Percentiles rank a stretch among this genome's conserved stretches.
These are phyloP conservation scores for Spinus olivaceus DNA, from an alignment of 2,797 vertebrate genomes.

Conservation along the genomic window DNA sequence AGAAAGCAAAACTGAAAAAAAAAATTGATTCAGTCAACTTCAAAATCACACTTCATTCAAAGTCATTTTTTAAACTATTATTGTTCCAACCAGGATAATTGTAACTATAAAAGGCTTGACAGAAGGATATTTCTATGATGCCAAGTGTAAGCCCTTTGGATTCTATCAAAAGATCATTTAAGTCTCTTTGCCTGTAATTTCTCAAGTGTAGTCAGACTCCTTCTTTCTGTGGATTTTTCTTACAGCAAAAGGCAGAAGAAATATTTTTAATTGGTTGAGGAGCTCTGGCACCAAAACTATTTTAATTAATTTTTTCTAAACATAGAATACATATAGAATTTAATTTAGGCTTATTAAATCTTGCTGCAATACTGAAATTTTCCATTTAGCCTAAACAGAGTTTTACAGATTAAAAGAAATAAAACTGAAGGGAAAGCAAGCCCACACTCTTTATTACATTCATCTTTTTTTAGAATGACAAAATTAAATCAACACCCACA, in stretches of 20 bases:
- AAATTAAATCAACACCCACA: constrained; percentile 53
- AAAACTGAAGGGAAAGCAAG: constrained; percentile 33
- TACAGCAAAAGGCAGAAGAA: background rate
- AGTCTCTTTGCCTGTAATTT: background rate
- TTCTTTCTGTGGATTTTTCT: constrained; percentile 3
- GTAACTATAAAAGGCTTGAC: background rate
- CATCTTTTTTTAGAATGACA: constrained; percentile 30
- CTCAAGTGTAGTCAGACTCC: background rate
- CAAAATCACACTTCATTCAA: constrained; percentile 30
- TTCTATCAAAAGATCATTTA: background rate
- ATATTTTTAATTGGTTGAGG: constrained; percentile 12
- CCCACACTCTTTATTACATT: constrained; percentile 30
- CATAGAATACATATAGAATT: constrained; percentile 3
- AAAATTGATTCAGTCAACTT: background rate
- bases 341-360: constrained; percentile 41
- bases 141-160: constrained; percentile 13
- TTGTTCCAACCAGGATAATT: background rate
- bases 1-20: constrained; percentile 29
- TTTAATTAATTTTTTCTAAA: constrained; percentile 56
- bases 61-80: background rate
- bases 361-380: constrained; percentile 44
- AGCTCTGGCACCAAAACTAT: background rate
- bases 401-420: constrained; percentile 24
- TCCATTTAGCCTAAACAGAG: constrained; percentile 36
- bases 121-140: background rate